A percentile compares a stretch with the other conserved stretches of the same genome.
Conservation (phyloP, 2,113 vertebrate species). For the Rattus rattus region DNA sequence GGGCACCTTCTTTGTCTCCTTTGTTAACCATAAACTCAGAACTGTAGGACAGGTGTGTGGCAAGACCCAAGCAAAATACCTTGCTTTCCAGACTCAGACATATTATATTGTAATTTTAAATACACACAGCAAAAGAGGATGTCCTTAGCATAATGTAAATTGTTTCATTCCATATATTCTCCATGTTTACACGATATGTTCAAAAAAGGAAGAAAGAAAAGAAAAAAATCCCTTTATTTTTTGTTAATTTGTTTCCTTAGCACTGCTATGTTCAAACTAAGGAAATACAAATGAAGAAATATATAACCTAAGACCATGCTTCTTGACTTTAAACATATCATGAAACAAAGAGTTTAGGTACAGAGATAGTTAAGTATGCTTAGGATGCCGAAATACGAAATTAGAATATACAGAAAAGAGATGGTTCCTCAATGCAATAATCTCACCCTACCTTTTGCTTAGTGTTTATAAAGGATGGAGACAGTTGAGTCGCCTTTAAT, state of each 20-base stretch:
- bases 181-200: background rate
- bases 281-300: background rate
- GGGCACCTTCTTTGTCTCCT: background rate
- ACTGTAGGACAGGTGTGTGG: background rate
- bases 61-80: background rate
- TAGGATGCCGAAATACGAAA: background rate
- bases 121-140: background rate
- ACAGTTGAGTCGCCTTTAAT: background rate
- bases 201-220: background rate
- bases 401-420: background rate
- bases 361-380: background rate
- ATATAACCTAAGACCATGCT: background rate
- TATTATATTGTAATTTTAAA: background rate
- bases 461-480: too few species aligned
- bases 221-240: background rate
- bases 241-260: background rate
- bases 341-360: background rate
- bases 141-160: background rate
- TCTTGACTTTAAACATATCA: slow-evolving; percentile 1
- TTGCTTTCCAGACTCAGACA: background rate
- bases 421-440: background rate
- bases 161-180: background rate
- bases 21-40: slow-evolving; percentile 21
- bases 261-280: background rate
- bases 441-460: background rate